Evolutionary conservation across 2,888 invertebrate genomes (phyloP).

Genomic region (Nephrotoma appendiculata): DNA sequence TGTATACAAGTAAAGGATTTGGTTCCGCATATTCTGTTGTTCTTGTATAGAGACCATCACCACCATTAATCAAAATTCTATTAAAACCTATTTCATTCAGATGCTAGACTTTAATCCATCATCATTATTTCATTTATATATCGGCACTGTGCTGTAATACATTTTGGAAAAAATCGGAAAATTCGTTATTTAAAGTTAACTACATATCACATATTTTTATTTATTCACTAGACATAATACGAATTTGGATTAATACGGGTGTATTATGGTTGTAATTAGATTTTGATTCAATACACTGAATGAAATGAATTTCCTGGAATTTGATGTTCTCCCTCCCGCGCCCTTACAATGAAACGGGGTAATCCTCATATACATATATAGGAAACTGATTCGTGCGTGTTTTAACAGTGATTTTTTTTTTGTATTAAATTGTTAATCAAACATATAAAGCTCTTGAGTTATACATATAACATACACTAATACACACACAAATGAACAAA

Average conservation of each 20-base stretch:
- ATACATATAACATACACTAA: not conserved
- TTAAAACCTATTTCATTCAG: not conserved
- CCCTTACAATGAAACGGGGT: not conserved
- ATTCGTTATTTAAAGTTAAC: not conserved
- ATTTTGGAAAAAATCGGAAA: not conserved
- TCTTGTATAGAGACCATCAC: not conserved
- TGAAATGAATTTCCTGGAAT: not conserved
- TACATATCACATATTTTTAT: not conserved
- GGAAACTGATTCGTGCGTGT: not conserved
- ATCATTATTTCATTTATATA: not conserved
- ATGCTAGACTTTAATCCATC: not conserved
- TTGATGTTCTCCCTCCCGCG: not conserved
- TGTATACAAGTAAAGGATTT: not conserved
- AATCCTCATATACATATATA: not conserved
- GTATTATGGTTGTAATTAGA: not conserved
- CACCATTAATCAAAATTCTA: not conserved
- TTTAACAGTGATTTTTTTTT: not conserved
- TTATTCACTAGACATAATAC: no score
- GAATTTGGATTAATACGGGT: not conserved
- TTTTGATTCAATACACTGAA: not conserved
- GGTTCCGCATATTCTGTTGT: not conserved
- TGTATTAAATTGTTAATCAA: not conserved
- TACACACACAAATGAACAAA: not conserved
- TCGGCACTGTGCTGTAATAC: not conserved
- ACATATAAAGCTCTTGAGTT: not conserved